phyloP scores from a whole-genome alignment of 2,797 vertebrate genomes.

The Syngnathus rostellatus region DNA sequence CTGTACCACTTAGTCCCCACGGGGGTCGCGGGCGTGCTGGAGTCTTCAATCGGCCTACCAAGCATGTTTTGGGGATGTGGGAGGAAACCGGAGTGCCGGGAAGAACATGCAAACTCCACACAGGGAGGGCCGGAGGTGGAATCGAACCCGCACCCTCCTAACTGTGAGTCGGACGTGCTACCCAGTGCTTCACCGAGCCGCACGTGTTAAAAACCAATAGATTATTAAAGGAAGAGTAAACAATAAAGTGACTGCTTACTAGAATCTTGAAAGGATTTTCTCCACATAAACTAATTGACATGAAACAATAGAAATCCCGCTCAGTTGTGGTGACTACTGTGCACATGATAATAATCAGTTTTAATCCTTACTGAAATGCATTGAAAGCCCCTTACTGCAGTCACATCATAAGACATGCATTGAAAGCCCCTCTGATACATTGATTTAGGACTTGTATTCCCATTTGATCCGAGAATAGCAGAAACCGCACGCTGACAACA shows the following conservation, averaged over 20 bases:
- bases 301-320: neutral
- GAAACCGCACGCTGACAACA: conserved; percentile 43
- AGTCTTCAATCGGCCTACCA: no score
- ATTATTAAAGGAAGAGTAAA: neutral
- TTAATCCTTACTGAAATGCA: conserved; percentile 43
- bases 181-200: no score
- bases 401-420: conserved; percentile 39
- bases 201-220: no score
- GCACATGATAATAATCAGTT: conserved; percentile 19
- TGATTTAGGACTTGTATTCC: conserved; percentile 26
- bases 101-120: no score
- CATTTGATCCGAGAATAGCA: conserved; percentile 39
- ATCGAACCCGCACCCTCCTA: no score
- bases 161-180: no score
- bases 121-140: no score
- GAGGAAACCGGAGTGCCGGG: no score
- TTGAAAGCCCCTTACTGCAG: conserved; percentile 32
- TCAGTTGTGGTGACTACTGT: neutral
- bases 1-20: no score
- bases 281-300: neutral
- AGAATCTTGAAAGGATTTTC: neutral
- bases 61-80: no score
- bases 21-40: no score
- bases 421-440: conserved; percentile 35
- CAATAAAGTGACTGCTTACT: neutral